Evolutionary conservation across 1,140 invertebrate genomes (phyloP).

Genomic region (Lamellibrachia luymesi): DNA sequence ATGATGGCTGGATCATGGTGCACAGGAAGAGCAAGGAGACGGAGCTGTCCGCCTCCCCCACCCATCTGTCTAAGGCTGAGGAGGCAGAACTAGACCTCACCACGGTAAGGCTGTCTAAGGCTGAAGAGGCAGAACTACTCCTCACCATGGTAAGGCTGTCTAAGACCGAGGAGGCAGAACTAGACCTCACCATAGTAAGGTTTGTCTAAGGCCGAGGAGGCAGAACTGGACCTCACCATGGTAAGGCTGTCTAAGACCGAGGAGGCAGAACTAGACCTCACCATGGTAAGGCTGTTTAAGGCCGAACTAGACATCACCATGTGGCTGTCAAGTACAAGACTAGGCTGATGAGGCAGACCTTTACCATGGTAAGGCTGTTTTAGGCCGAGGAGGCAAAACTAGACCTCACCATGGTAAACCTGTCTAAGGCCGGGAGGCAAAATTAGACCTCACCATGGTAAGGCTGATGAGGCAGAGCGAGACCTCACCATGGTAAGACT

Average conservation of each 20-base stretch:
- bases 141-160: no score
- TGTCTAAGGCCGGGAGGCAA: not conserved
- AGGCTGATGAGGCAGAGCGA: not conserved
- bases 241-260: not conserved
- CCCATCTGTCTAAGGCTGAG: constrained; percentile 8
- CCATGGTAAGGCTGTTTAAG: no score
- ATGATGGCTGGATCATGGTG: constrained; percentile 28
- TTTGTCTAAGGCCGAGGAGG: not conserved
- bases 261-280: no score
- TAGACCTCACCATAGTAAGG: not conserved
- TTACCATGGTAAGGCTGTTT: not conserved
- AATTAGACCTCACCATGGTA: not conserved
- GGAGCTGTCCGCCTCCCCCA: constrained; percentile 28
- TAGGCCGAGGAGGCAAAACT: not conserved
- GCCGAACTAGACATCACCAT: constrained; percentile 26
- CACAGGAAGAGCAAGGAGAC: not conserved
- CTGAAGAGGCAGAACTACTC: not conserved
- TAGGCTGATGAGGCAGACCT: not conserved
- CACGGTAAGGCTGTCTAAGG: not conserved
- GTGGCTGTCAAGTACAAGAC: constrained; percentile 34
- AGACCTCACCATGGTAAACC: not conserved
- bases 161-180: constrained; percentile 25
- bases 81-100: not conserved
- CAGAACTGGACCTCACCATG: not conserved
- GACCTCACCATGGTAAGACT: no score